phyloP scores from a whole-genome alignment of 1,140 invertebrate genomes.

The Drosophila albomicans region DNA sequence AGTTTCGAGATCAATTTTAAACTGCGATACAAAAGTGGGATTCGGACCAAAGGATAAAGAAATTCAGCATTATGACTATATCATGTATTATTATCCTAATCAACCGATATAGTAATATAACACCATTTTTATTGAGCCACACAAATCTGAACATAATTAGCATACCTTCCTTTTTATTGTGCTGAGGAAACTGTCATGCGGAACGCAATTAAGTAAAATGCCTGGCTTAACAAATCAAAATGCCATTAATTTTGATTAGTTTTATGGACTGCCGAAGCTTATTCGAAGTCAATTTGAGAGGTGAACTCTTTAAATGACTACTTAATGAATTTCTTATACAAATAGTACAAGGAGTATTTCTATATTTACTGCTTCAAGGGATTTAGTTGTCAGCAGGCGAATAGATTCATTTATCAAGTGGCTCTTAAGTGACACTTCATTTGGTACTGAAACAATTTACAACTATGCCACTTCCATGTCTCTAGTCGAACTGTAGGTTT shows the following conservation, averaged over 20 bases:
- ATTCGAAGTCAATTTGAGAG: not conserved
- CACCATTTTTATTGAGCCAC: not conserved
- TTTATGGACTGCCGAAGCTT: not conserved
- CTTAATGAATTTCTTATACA: constrained; percentile 30
- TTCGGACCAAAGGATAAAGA: too few relatives aligned
- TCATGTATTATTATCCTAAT: too few relatives aligned
- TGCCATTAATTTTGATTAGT: constrained; percentile 16
- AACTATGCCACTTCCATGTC: constrained; percentile 17
- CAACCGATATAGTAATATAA: too few relatives aligned
- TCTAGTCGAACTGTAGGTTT: constrained; percentile 27
- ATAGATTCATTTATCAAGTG: constrained; percentile 51
- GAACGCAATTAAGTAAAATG: constrained; percentile 11
- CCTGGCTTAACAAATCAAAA: not conserved
- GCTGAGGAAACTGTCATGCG: not conserved
- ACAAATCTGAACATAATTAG: not conserved
- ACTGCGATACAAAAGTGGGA: too few relatives aligned
- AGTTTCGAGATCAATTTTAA: too few relatives aligned
- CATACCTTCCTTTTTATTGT: not conserved
- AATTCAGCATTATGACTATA: too few relatives aligned
- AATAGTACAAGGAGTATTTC: not conserved
- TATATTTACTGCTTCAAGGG: constrained; percentile 3
- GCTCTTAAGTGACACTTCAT: constrained; percentile 36
- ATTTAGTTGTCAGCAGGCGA: constrained; percentile 30
- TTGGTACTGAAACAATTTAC: constrained; percentile 39
- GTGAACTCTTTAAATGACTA: constrained; percentile 25